Percentiles rank a stretch among this genome's conserved stretches.
These are phyloP conservation scores for Chloebia gouldiae DNA, from an alignment of 2,113 vertebrate genomes.

Conservation along the genomic window DNA sequence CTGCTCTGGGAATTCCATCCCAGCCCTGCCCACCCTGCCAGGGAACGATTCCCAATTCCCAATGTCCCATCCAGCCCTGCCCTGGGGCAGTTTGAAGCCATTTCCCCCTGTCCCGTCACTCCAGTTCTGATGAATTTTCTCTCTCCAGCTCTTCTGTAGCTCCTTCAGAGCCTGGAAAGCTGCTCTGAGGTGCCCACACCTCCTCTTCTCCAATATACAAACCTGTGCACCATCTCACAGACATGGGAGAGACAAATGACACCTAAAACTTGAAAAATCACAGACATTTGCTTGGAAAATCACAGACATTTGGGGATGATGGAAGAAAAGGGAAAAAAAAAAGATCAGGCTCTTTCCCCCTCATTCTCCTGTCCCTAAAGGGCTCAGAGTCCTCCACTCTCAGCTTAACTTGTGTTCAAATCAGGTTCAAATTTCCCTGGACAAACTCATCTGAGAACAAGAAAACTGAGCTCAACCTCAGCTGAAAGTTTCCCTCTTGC, in stretches of 20 bases:
- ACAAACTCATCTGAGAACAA: background rate
- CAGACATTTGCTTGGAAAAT: background rate
- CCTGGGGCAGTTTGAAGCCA: background rate
- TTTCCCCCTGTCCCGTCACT: accelerated
- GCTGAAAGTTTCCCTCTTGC: background rate
- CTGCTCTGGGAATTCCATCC: accelerated
- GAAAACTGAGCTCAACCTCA: background rate
- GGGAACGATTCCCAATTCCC: background rate
- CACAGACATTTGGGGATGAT: background rate
- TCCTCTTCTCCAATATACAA: background rate
- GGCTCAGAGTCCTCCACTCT: background rate
- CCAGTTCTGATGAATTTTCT: background rate
- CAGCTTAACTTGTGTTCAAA: background rate
- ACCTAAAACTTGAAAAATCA: background rate
- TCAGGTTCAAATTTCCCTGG: background rate
- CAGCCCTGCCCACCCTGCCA: background rate
- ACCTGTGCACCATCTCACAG: background rate
- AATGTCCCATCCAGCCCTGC: accelerated
- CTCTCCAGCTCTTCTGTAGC: background rate
- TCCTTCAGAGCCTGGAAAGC: background rate
- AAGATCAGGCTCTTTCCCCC: background rate
- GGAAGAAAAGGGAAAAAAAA: background rate
- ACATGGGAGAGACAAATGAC: background rate
- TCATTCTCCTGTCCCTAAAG: background rate
- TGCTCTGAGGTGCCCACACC: background rate